phyloP scores from a whole-genome alignment of 2,888 invertebrate genomes.

The Pyrgus malvae region DNA sequence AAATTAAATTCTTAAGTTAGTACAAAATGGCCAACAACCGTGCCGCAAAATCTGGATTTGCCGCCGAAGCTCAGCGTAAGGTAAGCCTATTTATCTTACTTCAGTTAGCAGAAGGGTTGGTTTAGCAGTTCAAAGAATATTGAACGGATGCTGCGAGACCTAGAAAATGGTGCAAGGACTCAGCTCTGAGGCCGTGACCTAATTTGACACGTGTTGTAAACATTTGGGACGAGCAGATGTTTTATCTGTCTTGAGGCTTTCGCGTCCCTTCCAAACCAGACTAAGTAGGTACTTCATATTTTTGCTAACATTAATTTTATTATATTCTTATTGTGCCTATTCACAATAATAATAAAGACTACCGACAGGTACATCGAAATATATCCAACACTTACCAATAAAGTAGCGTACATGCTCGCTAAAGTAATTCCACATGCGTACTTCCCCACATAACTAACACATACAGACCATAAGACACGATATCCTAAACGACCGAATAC shows the following conservation, averaged over 20 bases:
- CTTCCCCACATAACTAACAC: conserved; percentile 17
- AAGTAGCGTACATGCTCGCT: background rate
- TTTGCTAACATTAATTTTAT: too few relatives aligned
- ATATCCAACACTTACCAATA: background rate
- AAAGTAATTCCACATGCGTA: conserved; percentile 25
- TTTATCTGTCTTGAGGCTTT: background rate
- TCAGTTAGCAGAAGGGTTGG: background rate
- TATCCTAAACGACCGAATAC: conserved; percentile 38
- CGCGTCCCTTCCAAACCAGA: too few relatives aligned
- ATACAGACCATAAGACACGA: conserved; percentile 29
- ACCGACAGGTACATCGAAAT: too few relatives aligned
- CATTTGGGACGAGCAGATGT: conserved; percentile 4
- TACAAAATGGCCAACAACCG: conserved; percentile 89
- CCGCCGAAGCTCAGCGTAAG: conserved; percentile 97
- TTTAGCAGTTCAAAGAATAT: conserved; percentile 57
- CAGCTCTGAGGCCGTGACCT: conserved; percentile 60
- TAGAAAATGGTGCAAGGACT: conserved; percentile 67
- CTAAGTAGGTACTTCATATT: too few relatives aligned
- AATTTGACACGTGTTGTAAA: conserved; percentile 45
- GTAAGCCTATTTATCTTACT: conserved; percentile 77
- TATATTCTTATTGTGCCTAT: too few relatives aligned
- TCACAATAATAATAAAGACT: too few relatives aligned
- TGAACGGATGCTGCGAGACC: conserved; percentile 65
- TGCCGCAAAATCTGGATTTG: conserved; percentile 96
- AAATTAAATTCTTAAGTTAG: conserved; percentile 62